Base-by-base conservation (phyloP, 2,888 invertebrate genomes). In the Dromius quadrimaculatus region DNA sequence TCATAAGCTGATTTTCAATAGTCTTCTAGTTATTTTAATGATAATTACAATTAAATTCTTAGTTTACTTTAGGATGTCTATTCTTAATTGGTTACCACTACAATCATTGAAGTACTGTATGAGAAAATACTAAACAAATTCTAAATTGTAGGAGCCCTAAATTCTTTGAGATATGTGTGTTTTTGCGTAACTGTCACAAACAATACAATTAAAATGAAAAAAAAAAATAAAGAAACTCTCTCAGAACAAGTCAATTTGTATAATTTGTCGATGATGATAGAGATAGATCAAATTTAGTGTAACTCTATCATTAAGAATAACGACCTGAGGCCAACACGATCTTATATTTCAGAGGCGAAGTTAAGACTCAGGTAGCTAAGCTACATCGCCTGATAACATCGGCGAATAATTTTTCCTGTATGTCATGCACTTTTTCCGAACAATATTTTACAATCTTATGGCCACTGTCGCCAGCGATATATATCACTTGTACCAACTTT, bases 371-470 rank as follows among this genome's bases (percentile, higher is more conserved):
- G 50, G 50, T 54, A 28, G 28, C 50, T 54, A 54, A 28, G 28
- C 50, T 54, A 54, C 50, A 54, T 54, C 50, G 28, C 13, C n/a
- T 28, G 50, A 54, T 54, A 54, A 54, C 50, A 54, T 54, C 50
- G 17, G 15, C 15, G 50, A 54, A 54, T 54, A 28, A 54, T 54
- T 54, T 54, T 23, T 54, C 50, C 28, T 19, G 23, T 54, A 9
- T 54, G 50, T 54, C 50, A 54, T 54, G 50, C 23, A 54, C 15
- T 54, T 50, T 47, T 54, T 54, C 50, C 50, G 15, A 54, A 23
- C 50, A 54, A 28, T 54, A 54, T 54, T 54, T 54, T 54, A 54
- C 50, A 23, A 54, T 9, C 23, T 54, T 54, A 41, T 15, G 41
- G 41, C 2, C 41, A 15, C 13, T 41, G 41, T 41, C 41, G 15